Conservation (phyloP, 2,113 vertebrate genomes). For the Marmota flaviventris region DNA sequence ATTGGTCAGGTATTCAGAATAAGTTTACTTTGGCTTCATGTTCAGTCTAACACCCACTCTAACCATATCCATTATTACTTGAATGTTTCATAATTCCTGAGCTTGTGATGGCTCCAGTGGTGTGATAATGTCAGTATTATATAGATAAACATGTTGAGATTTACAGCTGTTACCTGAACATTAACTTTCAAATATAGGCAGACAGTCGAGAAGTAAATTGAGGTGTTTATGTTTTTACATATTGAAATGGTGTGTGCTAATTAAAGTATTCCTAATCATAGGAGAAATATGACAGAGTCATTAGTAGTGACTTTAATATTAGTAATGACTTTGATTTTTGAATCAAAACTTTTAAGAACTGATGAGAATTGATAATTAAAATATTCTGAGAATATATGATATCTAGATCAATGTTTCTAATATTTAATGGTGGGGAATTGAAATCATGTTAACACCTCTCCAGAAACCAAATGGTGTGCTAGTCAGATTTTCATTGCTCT, state of each 20-base stretch:
- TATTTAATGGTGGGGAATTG: background rate
- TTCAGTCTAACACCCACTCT: background rate
- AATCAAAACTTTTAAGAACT: background rate
- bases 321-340: background rate
- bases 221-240: background rate
- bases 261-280: background rate
- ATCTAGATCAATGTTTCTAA: background rate
- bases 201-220: background rate
- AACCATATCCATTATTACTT: background rate
- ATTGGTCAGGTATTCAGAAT: background rate
- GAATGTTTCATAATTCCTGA: background rate
- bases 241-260: background rate
- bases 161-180: background rate
- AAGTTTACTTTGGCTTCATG: background rate
- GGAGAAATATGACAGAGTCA: background rate
- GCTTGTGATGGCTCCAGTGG: background rate
- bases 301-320: background rate
- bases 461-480: background rate
- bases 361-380: background rate
- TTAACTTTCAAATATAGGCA: background rate
- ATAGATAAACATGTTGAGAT: background rate
- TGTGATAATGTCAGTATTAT: background rate
- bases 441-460: background rate
- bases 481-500: background rate
- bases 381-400: background rate